Evolutionary conservation across 2,113 vertebrate genomes (phyloP), one percentile per base, ranked within the genome.

Genomic region (Acrocephalus arundinaceus): DNA sequence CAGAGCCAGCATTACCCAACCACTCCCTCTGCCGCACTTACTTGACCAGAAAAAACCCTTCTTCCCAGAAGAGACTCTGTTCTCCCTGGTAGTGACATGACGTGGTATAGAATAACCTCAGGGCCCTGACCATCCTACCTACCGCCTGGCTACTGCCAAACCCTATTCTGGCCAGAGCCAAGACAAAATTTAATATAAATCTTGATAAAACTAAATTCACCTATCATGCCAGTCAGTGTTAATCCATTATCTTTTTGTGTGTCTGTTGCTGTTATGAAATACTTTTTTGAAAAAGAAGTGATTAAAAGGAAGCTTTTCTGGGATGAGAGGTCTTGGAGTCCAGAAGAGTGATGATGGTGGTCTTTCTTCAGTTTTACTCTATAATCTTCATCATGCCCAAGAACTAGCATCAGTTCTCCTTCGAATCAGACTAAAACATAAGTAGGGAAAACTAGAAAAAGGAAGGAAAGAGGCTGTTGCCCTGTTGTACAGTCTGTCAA

Each of bases 1-100:
- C 45, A 67, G 35, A 67, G 21, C 20, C 0, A 0, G 7, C 5
- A 4, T 67, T 51, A 51, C 25, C 52, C 25, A 49, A 6, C 25
- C 12, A 3, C 9, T 55, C 22, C 28, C 37, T 76, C 52, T 9
- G 10, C 52, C 14, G 5, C 16, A 5, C 35, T 41, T 67, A 51
- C 13, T 15, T 59, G 62, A 45, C 17, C 9, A 67, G 45, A 7
- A 51, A 31, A 66, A 20, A 0, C 2, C 7, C 7, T 59, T 51
- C 45, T 76, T 51, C 35, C 52, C 12, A 20, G 37, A 41, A 76
- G 39, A 77, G 31, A 27, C 5, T 33, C 10, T 0, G 2, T 68
- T 68, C 7, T 25, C 37, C 37, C 14, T 30, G 15, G 7, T 14
- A 67, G 10, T 15, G 37, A 25, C 35, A 11, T 27, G 31, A 15